A percentile compares a stretch with the other conserved stretches of the same genome.
Conservation (phyloP, 2,888 invertebrate species). For the Graphium colonna region DNA sequence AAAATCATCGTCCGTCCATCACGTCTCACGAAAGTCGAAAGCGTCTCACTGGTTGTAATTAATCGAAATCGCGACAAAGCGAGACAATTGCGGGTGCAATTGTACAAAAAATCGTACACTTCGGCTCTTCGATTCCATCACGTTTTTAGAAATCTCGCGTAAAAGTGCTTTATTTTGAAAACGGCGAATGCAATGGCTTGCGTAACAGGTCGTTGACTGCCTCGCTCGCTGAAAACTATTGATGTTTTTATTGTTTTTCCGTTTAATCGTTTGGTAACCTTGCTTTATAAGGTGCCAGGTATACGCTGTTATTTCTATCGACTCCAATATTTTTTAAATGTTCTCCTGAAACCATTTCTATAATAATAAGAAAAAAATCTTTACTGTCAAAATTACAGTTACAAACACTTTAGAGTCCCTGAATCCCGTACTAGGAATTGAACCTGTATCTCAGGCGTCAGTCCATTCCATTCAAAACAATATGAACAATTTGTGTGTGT, state of each 20-base stretch:
- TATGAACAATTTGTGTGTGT: no score
- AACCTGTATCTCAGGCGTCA: no score
- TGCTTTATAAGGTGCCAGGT: neutral
- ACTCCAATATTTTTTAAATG: neutral
- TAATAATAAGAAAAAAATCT: no score
- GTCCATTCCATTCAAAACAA: no score
- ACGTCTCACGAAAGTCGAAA: neutral
- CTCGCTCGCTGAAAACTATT: conserved; percentile 43
- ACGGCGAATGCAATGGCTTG: conserved; percentile 38
- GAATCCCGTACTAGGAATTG: no score
- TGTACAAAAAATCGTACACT: neutral
- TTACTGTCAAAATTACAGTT: no score
- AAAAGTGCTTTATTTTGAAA: conserved; percentile 30
- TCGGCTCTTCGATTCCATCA: conserved; percentile 3
- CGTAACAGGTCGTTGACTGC: conserved; percentile 65
- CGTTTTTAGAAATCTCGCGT: conserved; percentile 16
- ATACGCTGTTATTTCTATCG: no score
- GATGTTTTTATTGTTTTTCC: conserved; percentile 25
- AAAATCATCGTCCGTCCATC: no score
- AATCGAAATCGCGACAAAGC: neutral
- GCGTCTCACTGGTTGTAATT: neutral
- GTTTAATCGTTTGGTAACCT: conserved; percentile 25
- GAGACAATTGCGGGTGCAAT: no score
- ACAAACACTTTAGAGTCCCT: no score
- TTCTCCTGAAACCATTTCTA: neutral